Conservation (phyloP, 2,113 vertebrate species). For the Thymallus thymallus region DNA sequence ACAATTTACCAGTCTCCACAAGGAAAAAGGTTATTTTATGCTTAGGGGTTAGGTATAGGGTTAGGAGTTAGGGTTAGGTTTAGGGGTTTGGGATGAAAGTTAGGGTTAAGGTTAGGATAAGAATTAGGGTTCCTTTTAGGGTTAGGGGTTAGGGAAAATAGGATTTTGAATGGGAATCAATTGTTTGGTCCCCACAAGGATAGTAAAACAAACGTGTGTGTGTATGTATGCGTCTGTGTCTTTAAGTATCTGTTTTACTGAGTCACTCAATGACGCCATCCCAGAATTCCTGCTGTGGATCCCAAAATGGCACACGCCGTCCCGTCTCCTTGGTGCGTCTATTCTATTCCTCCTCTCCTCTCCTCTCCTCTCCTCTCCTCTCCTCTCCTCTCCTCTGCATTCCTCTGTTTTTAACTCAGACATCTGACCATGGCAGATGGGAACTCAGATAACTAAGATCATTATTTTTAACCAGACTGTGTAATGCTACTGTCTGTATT, state of each 20-base stretch:
- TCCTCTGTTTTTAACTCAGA: conserved; percentile 59
- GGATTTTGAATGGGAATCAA: too few relatives aligned
- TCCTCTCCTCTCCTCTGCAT: conserved; percentile 12
- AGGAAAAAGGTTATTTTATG: too few relatives aligned
- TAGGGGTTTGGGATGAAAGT: too few relatives aligned
- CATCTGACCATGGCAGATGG: conserved; percentile 50
- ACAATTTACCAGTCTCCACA: too few relatives aligned
- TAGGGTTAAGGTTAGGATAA: too few relatives aligned
- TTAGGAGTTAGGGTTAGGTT: too few relatives aligned
- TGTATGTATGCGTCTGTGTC: conserved; percentile 17
- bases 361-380: conserved; percentile 57
- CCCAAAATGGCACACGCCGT: conserved; percentile 72
- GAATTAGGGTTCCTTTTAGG: too few relatives aligned
- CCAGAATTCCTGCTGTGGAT: conserved; percentile 57
- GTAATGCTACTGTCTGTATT: conserved; percentile 24
- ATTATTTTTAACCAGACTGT: conserved; percentile 64
- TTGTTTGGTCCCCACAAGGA: too few relatives aligned
- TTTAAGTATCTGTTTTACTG: conserved; percentile 35
- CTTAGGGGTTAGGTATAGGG: too few relatives aligned
- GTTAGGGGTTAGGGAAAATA: too few relatives aligned
- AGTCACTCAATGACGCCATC: conserved; percentile 40
- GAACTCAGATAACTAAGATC: conserved; percentile 69
- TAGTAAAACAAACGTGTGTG: too few relatives aligned
- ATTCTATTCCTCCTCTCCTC: conserved; percentile 46
- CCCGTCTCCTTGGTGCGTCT: conserved; percentile 56